Percentiles rank a stretch among this genome's conserved stretches.
Evolutionary conservation across 2,888 invertebrate genomes (phyloP).

Genomic region (Syrista parreyssii): DNA sequence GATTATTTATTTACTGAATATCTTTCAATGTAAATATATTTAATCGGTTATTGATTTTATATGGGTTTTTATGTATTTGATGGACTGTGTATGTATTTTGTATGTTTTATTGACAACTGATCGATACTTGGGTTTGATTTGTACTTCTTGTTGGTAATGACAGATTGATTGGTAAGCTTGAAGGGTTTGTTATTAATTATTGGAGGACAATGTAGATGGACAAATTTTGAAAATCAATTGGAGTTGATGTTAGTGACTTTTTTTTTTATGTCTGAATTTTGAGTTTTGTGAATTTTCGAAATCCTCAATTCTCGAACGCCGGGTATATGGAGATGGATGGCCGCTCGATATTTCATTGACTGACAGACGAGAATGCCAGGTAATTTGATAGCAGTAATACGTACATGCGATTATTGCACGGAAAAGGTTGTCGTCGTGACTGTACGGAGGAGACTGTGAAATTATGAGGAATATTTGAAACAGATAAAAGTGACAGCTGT

Average conservation of each 20-base stretch:
- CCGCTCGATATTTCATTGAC: neutral
- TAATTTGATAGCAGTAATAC: neutral
- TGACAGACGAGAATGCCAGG: neutral
- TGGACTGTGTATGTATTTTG: neutral
- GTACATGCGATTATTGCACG: neutral
- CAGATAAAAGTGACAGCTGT: neutral
- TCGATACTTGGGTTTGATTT: neutral
- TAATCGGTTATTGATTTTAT: neutral
- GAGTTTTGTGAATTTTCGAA: neutral
- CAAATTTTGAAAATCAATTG: neutral
- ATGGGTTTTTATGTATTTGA: neutral
- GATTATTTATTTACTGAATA: too few relatives aligned
- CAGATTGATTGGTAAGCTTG: neutral
- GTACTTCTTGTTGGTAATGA: neutral
- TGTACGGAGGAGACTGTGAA: neutral
- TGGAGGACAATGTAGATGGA: neutral
- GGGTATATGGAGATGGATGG: neutral
- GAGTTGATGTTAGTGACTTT: neutral
- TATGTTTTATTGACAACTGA: neutral
- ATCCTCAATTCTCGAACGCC: neutral
- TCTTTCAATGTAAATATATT: too few relatives aligned
- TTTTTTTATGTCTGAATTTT: neutral
- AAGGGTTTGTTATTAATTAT: neutral
- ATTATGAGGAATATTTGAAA: neutral
- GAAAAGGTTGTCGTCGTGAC: neutral